Conservation (phyloP, 2,113 vertebrate genomes). For the Mesoclemmys tuberculata region DNA sequence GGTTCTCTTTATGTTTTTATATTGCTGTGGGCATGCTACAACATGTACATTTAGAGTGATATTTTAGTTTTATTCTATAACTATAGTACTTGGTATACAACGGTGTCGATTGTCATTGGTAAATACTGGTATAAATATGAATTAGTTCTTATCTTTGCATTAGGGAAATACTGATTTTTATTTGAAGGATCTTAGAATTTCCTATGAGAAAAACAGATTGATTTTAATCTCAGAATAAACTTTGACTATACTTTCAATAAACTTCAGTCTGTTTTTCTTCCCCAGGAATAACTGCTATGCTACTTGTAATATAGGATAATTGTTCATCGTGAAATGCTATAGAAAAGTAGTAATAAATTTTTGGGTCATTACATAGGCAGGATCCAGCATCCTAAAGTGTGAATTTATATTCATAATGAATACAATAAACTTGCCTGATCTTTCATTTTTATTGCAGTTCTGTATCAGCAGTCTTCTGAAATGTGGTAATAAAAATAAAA, state of each 20-base stretch:
- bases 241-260: background rate
- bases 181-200: background rate
- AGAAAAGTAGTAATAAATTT: background rate
- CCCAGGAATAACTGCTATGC: background rate
- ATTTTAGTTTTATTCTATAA: background rate
- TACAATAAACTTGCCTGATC: background rate
- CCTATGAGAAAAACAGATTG: background rate
- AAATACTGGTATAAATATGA: background rate
- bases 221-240: background rate
- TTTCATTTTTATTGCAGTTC: background rate
- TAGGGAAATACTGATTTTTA: background rate
- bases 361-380: background rate
- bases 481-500: background rate
- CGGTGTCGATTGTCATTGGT: background rate
- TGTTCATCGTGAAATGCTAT: background rate
- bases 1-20: background rate
- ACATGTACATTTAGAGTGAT: background rate
- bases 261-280: background rate
- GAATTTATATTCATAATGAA: background rate
- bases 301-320: background rate
- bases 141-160: background rate
- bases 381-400: background rate
- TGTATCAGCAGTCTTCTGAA: conserved; percentile 19
- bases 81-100: background rate
- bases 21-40: background rate